Base-by-base conservation (phyloP, 2,113 vertebrate genomes). In the Athene cunicularia region DNA sequence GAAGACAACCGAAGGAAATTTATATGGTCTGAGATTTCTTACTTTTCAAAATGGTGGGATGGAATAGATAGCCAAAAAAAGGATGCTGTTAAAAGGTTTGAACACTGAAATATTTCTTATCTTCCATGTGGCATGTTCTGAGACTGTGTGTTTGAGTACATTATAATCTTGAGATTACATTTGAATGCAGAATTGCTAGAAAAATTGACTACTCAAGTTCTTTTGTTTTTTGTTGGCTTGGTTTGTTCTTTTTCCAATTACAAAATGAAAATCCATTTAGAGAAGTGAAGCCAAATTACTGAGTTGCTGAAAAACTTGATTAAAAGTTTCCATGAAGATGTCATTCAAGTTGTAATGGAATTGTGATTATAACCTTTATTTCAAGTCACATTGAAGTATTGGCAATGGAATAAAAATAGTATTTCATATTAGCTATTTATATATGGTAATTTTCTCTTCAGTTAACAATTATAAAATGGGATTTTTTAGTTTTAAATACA, bases 1-100 rank as follows among this genome's bases (percentile, higher is more conserved):
- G 98, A 99, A 98, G 99, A 99, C 86, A 94, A 81, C 43, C 95
- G 98, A 91, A 99, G 98, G 89, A 99, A 99, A 94, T 99, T 99
- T 97, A 98, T 99, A 2, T 99, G 99, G 99, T 98, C 99, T 53
- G 99, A 99, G 91, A 98, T 99, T 93, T 99, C 99, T 90, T 99
- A 99, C 95, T 99, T 99, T 96, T 97, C 99, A 49, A 99, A 99
- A 87, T 99, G 99, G 99, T 99, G 99, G 99, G 98, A 98, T 10
- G 97, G 93, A 92, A 98, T 99, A 72, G 99, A 99, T 60, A 97
- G 53, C 52, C 98, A 99, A 94, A 99, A 99, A 97, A 99, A 97
- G 85, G 98, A 98, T 84, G 98, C 98, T 33, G 98, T 99, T 79
- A 99, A 98, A 98, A 99, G 99, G 99, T 99, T 92, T 97, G 98